Percentiles rank a stretch among this genome's conserved stretches.
phyloP scores from a whole-genome alignment of 2,113 vertebrate species.

The Mobula hypostoma region DNA sequence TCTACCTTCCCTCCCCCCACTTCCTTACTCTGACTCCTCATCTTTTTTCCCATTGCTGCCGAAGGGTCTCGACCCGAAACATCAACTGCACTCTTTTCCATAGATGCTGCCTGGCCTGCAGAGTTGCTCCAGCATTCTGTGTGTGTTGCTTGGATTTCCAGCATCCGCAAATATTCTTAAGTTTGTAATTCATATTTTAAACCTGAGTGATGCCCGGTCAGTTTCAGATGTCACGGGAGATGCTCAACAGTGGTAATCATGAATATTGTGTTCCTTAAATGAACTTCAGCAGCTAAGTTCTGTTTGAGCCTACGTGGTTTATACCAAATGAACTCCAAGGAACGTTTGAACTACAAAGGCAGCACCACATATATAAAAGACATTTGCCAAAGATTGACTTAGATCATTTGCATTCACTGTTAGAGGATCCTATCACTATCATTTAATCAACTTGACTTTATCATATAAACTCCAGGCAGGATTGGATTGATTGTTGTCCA shows the following conservation, averaged over 20 bases:
- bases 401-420: not conserved
- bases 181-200: not conserved
- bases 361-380: not conserved
- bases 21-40: too few relatives aligned
- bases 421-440: not conserved
- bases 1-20: too few relatives aligned
- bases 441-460: not conserved
- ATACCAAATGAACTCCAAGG: not conserved
- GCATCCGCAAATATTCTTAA: too few relatives aligned
- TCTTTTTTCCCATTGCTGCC: too few relatives aligned
- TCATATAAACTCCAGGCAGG: not conserved
- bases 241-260: not conserved
- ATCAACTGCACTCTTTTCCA: too few relatives aligned
- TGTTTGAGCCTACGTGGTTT: not conserved
- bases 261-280: not conserved
- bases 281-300: not conserved
- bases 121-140: too few relatives aligned
- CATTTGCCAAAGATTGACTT: not conserved
- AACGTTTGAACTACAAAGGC: not conserved
- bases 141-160: too few relatives aligned
- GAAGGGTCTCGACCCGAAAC: too few relatives aligned
- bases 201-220: not conserved
- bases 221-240: not conserved
- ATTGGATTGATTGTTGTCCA: too few relatives aligned
- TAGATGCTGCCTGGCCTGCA: too few relatives aligned